Conservation (phyloP, 2,113 vertebrate species). For the Daboia siamensis region DNA sequence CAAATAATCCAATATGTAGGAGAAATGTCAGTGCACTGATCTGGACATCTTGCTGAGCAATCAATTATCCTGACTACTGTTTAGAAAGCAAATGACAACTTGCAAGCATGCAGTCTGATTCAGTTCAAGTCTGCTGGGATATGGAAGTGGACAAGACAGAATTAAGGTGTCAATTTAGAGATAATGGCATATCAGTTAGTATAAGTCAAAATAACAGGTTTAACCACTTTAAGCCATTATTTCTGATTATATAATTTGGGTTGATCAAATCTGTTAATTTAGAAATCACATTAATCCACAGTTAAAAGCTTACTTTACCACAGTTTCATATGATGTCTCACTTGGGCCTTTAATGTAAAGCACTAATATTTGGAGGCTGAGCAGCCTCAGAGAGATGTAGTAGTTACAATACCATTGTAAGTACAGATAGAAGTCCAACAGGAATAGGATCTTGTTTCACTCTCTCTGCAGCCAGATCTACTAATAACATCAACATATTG, state of each 20-base stretch:
- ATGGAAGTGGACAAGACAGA: background rate
- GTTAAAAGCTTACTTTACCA: background rate
- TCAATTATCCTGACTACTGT: background rate
- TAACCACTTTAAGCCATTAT: background rate
- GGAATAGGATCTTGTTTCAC: slow-evolving; percentile 95
- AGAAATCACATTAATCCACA: background rate
- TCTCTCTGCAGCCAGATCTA: slow-evolving; percentile 93
- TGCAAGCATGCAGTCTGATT: background rate
- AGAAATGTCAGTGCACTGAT: background rate
- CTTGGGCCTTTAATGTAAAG: background rate
- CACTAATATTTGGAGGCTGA: background rate
- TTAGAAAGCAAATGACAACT: background rate
- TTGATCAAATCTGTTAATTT: background rate
- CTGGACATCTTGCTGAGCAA: background rate
- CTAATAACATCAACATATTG: slow-evolving; percentile 97
- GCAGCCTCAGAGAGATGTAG: background rate
- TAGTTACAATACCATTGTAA: slow-evolving; percentile 84
- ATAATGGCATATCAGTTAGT: background rate
- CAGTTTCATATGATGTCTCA: background rate
- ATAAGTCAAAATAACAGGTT: background rate
- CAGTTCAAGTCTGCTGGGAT: background rate
- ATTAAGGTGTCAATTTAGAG: background rate
- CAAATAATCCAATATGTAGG: background rate
- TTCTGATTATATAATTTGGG: background rate
- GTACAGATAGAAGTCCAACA: slow-evolving; percentile 85